Conservation (phyloP, 2,113 vertebrate genomes). For the Parus major region DNA sequence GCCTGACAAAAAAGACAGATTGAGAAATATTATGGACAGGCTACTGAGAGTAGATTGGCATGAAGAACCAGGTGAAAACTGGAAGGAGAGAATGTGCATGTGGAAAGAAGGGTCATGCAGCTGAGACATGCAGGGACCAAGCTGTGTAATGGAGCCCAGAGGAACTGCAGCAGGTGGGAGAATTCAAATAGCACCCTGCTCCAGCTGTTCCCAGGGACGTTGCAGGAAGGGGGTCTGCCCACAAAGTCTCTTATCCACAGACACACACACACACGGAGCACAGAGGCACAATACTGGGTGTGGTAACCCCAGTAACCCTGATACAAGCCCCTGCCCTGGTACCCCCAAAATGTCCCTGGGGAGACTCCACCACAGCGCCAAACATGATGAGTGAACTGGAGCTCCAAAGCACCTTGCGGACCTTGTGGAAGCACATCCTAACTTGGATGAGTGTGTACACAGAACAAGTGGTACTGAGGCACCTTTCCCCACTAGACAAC, state of each 20-base stretch:
- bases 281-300: neutral
- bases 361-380: neutral
- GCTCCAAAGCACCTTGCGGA: neutral
- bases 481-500: neutral
- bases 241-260: neutral
- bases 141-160: accelerated
- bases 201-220: neutral
- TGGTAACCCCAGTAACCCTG: neutral
- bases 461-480: neutral
- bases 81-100: neutral
- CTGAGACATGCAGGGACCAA: neutral
- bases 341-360: no score
- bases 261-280: accelerated
- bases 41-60: neutral
- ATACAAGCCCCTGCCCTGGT: neutral
- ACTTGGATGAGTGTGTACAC: neutral
- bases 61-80: neutral
- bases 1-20: neutral
- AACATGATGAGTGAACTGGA: neutral
- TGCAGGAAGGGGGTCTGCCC: accelerated
- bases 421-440: neutral
- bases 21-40: neutral
- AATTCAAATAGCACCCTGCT: neutral
- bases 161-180: neutral
- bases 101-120: neutral